Evolutionary conservation across 2,113 vertebrate species (phyloP).

Genomic region (Nannobrachium achirus): DNA sequence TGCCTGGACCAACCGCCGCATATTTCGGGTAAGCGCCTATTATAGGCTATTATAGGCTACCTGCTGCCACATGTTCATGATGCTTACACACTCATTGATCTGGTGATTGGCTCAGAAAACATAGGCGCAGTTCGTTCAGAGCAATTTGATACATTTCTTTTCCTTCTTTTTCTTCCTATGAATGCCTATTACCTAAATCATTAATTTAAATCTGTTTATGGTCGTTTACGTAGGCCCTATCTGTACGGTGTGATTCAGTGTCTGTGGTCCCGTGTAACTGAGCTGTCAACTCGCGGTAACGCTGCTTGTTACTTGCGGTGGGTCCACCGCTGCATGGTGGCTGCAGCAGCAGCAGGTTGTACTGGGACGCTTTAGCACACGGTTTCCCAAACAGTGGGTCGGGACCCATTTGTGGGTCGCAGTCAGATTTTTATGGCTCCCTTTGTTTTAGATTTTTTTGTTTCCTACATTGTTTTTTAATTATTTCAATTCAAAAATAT

Average conservation of each 20-base stretch:
- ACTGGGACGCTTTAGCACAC: constrained; percentile 28
- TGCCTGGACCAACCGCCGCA: constrained; percentile 82
- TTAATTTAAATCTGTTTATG: constrained; percentile 18
- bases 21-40: constrained; percentile 86
- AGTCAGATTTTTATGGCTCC: too few species aligned
- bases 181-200: neutral
- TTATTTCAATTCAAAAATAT: too few species aligned
- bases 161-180: neutral
- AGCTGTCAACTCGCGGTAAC: constrained; percentile 32
- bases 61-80: constrained; percentile 31
- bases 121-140: neutral
- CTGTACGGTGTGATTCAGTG: neutral
- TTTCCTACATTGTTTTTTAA: too few species aligned
- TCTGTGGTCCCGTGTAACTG: neutral
- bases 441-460: too few species aligned
- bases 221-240: too few species aligned
- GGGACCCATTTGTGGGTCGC: too few species aligned
- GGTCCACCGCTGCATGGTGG: constrained; percentile 26
- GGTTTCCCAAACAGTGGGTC: too few species aligned
- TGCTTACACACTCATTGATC: neutral
- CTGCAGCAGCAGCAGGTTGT: constrained; percentile 59
- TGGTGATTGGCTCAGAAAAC: neutral
- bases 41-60: neutral
- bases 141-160: constrained; percentile 7
- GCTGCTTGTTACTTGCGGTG: neutral